Evolutionary conservation across 2,797 vertebrate genomes (phyloP).

Genomic region (Pseudotriccus pelzelni): DNA sequence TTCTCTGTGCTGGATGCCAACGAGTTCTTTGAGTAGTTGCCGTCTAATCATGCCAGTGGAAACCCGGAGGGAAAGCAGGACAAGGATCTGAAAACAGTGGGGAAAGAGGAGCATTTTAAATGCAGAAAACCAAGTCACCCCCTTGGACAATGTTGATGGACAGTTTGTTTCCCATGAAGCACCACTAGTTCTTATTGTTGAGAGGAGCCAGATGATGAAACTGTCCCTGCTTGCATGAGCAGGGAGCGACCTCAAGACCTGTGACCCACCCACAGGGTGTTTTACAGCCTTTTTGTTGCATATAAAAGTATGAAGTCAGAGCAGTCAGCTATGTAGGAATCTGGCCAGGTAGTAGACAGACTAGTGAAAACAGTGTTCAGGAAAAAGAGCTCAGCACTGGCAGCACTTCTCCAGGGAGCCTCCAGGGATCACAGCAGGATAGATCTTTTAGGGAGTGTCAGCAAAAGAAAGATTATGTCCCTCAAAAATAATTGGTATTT

Average conservation of each 20-base stretch:
- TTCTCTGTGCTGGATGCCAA: background rate
- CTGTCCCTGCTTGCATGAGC: background rate
- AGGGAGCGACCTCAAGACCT: background rate
- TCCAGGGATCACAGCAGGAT: background rate
- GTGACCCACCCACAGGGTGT: background rate
- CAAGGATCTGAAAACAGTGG: background rate
- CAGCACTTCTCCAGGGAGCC: background rate
- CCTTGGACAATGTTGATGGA: background rate
- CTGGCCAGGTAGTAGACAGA: background rate
- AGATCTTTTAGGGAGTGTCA: background rate
- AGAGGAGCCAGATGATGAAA: background rate
- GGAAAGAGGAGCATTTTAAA: background rate
- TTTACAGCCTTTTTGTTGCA: background rate
- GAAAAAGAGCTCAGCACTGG: background rate
- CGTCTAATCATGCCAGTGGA: background rate
- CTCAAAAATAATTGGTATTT: slow-evolving; percentile 11
- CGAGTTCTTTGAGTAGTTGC: background rate
- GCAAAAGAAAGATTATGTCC: background rate
- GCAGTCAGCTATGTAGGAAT: background rate
- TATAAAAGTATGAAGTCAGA: background rate
- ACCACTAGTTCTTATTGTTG: background rate
- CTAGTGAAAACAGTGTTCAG: background rate
- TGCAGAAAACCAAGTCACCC: background rate
- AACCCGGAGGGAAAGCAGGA: background rate
- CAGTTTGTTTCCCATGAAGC: background rate